These are phyloP conservation scores for Procambarus virginalis DNA, from an alignment of 1,140 invertebrate genomes.

Conservation along the genomic window DNA sequence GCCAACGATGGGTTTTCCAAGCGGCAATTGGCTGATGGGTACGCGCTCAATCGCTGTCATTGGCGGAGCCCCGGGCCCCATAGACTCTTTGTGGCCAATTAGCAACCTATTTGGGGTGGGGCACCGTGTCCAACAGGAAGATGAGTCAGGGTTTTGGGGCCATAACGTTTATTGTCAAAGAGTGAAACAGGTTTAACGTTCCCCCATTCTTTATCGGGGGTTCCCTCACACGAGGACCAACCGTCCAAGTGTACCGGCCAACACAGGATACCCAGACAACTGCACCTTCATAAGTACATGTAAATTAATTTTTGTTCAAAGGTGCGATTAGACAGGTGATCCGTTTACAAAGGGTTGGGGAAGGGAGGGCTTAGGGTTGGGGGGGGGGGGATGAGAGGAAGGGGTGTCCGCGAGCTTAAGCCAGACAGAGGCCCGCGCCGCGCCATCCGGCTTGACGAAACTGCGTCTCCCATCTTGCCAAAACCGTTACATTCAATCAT, in stretches of 20 bases:
- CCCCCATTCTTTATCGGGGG: background rate
- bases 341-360: background rate
- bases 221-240: too few species aligned
- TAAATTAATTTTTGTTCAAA: background rate
- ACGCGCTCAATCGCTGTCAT: conserved; percentile 3
- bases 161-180: background rate
- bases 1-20: conserved; percentile 52
- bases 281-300: background rate
- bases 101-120: background rate
- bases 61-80: conserved; percentile 7
- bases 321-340: background rate
- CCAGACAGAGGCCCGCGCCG: too few species aligned
- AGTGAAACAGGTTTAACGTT: background rate
- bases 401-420: too few species aligned
- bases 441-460: too few species aligned
- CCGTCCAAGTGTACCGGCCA: background rate
- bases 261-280: background rate
- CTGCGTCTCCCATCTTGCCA: background rate
- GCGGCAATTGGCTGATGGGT: conserved; percentile 29
- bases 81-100: conserved; percentile 34
- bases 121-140: conserved; percentile 7
- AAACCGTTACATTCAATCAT: background rate
- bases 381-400: too few species aligned
- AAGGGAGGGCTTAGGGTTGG: background rate
- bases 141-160: background rate